A percentile compares a stretch with the other conserved stretches of the same genome.
These are phyloP conservation scores for Chydorus sphaericus DNA, from an alignment of 2,888 invertebrate species.

Conservation along the genomic window DNA sequence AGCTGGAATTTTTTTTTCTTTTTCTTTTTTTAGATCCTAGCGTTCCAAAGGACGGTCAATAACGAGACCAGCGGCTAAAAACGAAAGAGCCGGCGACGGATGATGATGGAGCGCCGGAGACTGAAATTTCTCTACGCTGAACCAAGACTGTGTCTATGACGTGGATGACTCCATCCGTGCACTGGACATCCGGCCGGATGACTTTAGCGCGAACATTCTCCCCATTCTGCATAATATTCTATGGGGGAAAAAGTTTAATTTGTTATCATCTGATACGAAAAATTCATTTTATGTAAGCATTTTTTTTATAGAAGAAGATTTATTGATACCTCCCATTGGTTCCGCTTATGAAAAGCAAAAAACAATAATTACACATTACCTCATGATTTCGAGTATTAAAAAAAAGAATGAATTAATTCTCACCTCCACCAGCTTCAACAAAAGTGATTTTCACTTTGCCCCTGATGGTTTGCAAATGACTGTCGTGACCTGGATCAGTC, in stretches of 20 bases:
- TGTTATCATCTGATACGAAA: not conserved
- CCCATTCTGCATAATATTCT: constrained; percentile 72
- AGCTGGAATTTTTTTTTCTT: too few relatives aligned
- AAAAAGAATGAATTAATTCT: constrained; percentile 26
- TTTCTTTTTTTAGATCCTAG: too few relatives aligned
- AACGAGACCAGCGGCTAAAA: too few relatives aligned
- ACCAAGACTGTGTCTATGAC: constrained; percentile 79
- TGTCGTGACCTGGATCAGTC: constrained; percentile 50
- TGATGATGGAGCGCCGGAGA: constrained; percentile 32
- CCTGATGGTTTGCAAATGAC: constrained; percentile 50
- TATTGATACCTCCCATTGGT: constrained; percentile 2
- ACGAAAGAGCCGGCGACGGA: too few relatives aligned
- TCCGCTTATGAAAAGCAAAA: too few relatives aligned
- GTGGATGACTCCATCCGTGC: constrained; percentile 90
- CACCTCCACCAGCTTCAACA: constrained; percentile 60
- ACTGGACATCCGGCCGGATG: constrained; percentile 80
- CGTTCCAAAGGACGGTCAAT: not conserved
- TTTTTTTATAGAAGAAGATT: not conserved
- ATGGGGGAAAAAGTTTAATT: too few relatives aligned
- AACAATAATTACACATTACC: too few relatives aligned
- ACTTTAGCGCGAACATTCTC: constrained; percentile 68
- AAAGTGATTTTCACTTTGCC: constrained; percentile 56
- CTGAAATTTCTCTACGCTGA: constrained; percentile 64
- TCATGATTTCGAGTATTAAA: too few relatives aligned
- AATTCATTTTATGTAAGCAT: not conserved